These are phyloP conservation scores for Coronaproctus castanopsis DNA, from an alignment of 2,888 invertebrate genomes.

Conservation along the genomic window DNA sequence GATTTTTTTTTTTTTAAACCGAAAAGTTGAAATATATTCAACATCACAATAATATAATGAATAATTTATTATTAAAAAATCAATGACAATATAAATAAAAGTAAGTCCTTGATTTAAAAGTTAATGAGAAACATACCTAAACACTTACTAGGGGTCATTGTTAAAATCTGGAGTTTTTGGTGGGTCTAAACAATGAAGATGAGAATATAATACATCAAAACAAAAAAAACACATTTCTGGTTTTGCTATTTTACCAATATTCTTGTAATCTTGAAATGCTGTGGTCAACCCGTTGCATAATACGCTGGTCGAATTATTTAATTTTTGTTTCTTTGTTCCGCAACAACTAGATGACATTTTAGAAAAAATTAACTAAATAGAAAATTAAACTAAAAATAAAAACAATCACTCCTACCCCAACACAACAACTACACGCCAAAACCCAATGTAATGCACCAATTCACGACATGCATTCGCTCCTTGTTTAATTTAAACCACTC, in stretches of 20 bases:
- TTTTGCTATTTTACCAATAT: slow-evolving; percentile 49
- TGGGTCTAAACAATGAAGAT: slow-evolving; percentile 78
- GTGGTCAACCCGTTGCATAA: slow-evolving; percentile 9
- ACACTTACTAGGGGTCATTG: slow-evolving; percentile 82
- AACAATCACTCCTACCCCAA: neutral
- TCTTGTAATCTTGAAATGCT: slow-evolving; percentile 19
- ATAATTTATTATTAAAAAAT: too few relatives aligned
- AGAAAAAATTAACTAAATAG: slow-evolving; percentile 24
- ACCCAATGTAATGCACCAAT: too few relatives aligned
- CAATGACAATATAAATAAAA: too few relatives aligned
- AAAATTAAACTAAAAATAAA: neutral
- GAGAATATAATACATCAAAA: slow-evolving; percentile 92
- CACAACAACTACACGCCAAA: neutral
- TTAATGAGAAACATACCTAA: neutral
- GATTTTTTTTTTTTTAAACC: slow-evolving; percentile 3
- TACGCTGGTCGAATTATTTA: slow-evolving; percentile 36
- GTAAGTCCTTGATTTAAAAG: too few relatives aligned
- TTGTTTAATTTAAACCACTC: too few relatives aligned
- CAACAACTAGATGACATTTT: slow-evolving; percentile 74
- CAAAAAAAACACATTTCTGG: slow-evolving; percentile 98
- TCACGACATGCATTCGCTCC: too few relatives aligned
- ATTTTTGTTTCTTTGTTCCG: slow-evolving; percentile 78
- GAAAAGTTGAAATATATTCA: too few relatives aligned
- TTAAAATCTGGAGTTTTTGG: slow-evolving; percentile 81
- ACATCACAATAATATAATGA: too few relatives aligned